Conservation (phyloP, 2,797 vertebrate species). For the Vespertilio murinus region DNA sequence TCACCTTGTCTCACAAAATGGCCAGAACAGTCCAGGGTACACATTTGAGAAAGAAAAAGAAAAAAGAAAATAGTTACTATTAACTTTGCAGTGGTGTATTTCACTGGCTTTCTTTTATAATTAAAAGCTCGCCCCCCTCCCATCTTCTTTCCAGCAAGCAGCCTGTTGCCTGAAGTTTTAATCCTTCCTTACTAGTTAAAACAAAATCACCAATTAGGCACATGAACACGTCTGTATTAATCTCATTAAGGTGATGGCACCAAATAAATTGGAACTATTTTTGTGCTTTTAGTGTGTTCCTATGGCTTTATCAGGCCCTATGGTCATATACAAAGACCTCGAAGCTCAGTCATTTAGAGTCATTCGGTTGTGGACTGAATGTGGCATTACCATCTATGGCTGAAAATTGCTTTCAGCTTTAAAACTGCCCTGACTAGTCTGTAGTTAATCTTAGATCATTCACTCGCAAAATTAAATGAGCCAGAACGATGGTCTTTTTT, state of each 20-base stretch:
- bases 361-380: slow-evolving; percentile 90
- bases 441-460: slow-evolving; percentile 92
- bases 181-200: slow-evolving; percentile 90
- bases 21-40: neutral
- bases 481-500: slow-evolving; percentile 86
- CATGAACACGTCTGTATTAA: slow-evolving; percentile 90
- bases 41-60: slow-evolving; percentile 41
- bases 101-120: slow-evolving; percentile 81
- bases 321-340: slow-evolving; percentile 90
- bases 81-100: slow-evolving; percentile 73
- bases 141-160: slow-evolving; percentile 79
- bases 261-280: slow-evolving; percentile 91
- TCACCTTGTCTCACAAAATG: neutral
- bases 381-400: slow-evolving; percentile 90
- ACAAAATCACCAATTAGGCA: slow-evolving; percentile 92
- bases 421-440: slow-evolving; percentile 92
- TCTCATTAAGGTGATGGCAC: slow-evolving; percentile 92
- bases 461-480: slow-evolving; percentile 91
- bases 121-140: slow-evolving; percentile 83
- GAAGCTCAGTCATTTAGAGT: slow-evolving; percentile 90
- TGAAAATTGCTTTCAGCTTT: slow-evolving; percentile 92
- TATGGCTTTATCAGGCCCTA: slow-evolving; percentile 90
- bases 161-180: slow-evolving; percentile 89
- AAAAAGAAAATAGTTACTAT: slow-evolving; percentile 58
- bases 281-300: slow-evolving; percentile 90